phyloP scores from a whole-genome alignment of 2,888 invertebrate genomes.

The Caenorhabditis sp. region DNA sequence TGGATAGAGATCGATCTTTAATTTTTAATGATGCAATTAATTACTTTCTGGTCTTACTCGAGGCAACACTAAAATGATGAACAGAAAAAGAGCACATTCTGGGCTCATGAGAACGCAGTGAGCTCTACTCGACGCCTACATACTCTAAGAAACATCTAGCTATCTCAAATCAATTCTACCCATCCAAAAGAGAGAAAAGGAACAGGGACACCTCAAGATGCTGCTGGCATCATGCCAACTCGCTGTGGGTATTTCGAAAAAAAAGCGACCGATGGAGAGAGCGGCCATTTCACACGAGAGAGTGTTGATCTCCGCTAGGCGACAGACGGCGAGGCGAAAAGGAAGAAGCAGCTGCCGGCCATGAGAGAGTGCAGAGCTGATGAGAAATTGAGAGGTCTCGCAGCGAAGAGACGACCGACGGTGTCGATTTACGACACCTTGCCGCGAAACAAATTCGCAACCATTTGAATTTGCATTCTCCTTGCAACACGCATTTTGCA shows the following conservation, averaged over 20 bases:
- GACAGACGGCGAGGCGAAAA: neutral
- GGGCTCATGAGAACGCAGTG: neutral
- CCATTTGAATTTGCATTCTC: slow-evolving; percentile 28
- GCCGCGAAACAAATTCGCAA: slow-evolving; percentile 36
- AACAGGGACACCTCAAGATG: slow-evolving; percentile 21
- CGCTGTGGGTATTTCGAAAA: slow-evolving; percentile 48
- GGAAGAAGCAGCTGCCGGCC: neutral
- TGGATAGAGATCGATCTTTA: too few species aligned
- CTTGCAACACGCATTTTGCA: neutral
- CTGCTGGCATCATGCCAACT: slow-evolving; percentile 56
- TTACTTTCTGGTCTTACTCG: too few species aligned
- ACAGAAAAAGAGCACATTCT: too few species aligned
- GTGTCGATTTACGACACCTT: slow-evolving; percentile 40
- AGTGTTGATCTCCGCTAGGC: slow-evolving; percentile 11
- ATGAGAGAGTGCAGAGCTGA: slow-evolving; percentile 2
- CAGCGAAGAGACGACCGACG: slow-evolving; percentile 18
- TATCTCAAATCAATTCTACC: neutral
- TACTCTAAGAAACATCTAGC: neutral
- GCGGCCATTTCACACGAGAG: slow-evolving; percentile 3
- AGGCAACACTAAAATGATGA: too few species aligned
- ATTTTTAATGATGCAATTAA: slow-evolving; percentile 35
- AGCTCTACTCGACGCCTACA: neutral
- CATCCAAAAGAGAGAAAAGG: slow-evolving; percentile 7
- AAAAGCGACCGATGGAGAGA: slow-evolving; percentile 34
- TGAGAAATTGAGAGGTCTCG: slow-evolving; percentile 24